Base-by-base conservation (phyloP, 2,888 invertebrate species). In the Mayetiola destructor region DNA sequence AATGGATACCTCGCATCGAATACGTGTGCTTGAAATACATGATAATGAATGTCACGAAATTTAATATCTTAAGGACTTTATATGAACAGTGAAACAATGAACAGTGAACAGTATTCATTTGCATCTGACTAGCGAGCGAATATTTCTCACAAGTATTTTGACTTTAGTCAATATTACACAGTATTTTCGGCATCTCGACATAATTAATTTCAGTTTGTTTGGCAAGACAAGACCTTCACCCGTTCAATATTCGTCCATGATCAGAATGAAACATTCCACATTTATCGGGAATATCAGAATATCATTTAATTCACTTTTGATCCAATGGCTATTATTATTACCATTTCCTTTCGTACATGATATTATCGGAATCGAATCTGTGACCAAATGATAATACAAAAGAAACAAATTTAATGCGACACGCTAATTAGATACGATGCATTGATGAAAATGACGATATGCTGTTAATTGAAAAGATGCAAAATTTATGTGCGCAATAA, bases 21-120 rank as follows among this genome's bases (percentile, higher is more conserved):
- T 23, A 48, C 48, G 48, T 48, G 48, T 16, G n/a, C n/a, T 9
- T 20, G n/a, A n/a, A 23, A 9, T 16, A 48, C 29, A 48, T 48
- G 48, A 27, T 48, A 48, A 48, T 48, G 48, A 48, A 27, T 48
- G 48, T 48, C 48, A 48, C 48, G 48, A 48, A 48, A 48, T 48
- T 27, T 48, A 48, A 48, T 48, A 27, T 48, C 27, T 48, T 27
- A 48, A 48, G 48, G 48, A 48, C 48, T 48, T 48, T 48, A 27
- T 21, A 12, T 23, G 21, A 6, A 37, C n/a, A 16, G 14, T n/a
- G 37, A 5, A 37, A 37, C 37, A 12, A 16, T 37, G 37, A 37
- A 14, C n/a, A 37, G n/a, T 37, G 37, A 37, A 37, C 14, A 8
- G 32, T 32, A 8, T 8, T 32, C 12, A 32, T 32, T 32, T 12